Conservation (phyloP, 2,113 vertebrate genomes). For the Psammodynastes pulverulentus region DNA sequence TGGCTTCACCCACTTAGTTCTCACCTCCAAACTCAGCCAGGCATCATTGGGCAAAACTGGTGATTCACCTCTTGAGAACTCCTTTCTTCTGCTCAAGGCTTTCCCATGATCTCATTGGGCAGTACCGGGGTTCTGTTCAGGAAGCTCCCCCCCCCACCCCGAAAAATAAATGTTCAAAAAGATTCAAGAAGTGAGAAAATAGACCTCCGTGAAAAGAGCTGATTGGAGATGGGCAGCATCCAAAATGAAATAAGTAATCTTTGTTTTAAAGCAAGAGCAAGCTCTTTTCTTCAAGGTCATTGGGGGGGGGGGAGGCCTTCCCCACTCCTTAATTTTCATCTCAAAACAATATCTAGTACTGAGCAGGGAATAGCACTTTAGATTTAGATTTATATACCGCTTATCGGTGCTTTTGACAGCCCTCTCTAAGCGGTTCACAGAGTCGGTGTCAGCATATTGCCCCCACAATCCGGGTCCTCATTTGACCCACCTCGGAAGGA, state of each 20-base stretch:
- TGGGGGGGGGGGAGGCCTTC: too few species aligned
- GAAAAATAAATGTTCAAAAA: neutral
- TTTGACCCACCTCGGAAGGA: too few species aligned
- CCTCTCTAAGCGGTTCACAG: too few species aligned
- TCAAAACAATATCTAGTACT: neutral
- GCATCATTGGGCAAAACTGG: neutral
- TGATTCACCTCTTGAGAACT: neutral
- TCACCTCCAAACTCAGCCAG: neutral
- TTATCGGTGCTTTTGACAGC: too few species aligned
- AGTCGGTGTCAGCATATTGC: too few species aligned
- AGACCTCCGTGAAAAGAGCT: neutral
- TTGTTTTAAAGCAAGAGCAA: neutral
- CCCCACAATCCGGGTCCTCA: too few species aligned
- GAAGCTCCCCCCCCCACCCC: neutral
- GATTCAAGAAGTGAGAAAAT: neutral
- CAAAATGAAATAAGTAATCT: neutral
- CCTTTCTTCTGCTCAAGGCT: neutral
- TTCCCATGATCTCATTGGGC: neutral
- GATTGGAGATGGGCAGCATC: neutral
- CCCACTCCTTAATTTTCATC: neutral
- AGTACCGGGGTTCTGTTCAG: neutral
- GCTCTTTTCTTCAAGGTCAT: neutral
- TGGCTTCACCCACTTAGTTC: neutral
- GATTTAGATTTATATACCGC: too few species aligned
- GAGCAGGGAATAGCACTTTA: too few species aligned